Conservation (phyloP, 2,797 vertebrate genomes). For the Distichodus sexfasciatus region DNA sequence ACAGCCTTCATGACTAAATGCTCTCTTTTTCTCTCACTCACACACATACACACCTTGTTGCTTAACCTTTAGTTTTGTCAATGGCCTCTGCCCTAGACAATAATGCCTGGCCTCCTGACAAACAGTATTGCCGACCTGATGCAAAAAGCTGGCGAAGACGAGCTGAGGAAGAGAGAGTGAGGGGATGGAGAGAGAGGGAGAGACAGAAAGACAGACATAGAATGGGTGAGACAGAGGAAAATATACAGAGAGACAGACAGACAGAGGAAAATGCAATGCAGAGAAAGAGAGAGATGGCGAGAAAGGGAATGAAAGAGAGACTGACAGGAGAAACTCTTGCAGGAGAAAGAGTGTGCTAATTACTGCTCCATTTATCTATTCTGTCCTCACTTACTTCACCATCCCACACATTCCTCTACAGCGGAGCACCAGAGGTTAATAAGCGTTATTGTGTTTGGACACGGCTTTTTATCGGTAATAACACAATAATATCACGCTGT, state of each 20-base stretch:
- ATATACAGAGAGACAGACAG: background rate
- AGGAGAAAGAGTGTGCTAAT: background rate
- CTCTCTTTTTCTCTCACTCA: background rate
- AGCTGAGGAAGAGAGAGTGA: background rate
- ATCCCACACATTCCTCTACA: background rate
- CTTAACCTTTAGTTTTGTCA: background rate
- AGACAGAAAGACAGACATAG: background rate
- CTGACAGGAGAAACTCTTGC: background rate
- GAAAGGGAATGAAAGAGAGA: too few species aligned
- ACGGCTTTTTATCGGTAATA: conserved; percentile 7
- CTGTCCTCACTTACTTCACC: background rate
- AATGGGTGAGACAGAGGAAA: background rate
- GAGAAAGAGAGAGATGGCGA: background rate
- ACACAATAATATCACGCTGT: conserved; percentile 4
- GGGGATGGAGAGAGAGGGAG: background rate
- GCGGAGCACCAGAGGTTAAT: background rate
- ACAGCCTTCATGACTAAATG: background rate
- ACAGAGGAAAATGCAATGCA: background rate
- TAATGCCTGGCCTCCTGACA: background rate
- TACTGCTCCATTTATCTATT: background rate
- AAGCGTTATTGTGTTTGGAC: background rate
- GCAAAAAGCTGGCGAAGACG: conserved; percentile 4
- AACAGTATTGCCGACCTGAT: background rate
- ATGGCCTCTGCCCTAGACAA: background rate
- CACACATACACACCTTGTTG: conserved; percentile 31